These are phyloP conservation scores for Anser brachyrhynchus DNA, from an alignment of 2,113 vertebrate genomes.

Conservation along the genomic window DNA sequence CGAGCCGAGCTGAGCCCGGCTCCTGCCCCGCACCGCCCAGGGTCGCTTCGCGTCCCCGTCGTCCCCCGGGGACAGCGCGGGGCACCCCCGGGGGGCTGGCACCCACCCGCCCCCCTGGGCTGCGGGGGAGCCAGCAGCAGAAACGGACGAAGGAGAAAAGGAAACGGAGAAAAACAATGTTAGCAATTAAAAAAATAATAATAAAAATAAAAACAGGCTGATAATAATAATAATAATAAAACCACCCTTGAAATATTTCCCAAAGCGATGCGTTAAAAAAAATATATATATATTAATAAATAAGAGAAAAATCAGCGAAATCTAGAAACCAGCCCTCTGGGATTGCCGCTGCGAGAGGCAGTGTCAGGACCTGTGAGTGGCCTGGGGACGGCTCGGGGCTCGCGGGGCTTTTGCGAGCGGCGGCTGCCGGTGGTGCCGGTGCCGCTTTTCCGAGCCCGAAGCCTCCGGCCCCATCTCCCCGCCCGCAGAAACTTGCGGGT, in stretches of 20 bases:
- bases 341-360: not conserved
- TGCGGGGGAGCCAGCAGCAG: not conserved
- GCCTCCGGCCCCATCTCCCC: slow-evolving; percentile 25
- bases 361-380: not conserved
- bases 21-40: not conserved
- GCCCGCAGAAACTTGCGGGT: slow-evolving; percentile 1
- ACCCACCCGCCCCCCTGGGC: not conserved
- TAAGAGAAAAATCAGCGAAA: not conserved
- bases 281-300: not conserved
- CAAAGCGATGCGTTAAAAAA: not conserved
- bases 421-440: not conserved
- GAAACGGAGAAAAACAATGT: not conserved
- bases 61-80: too few relatives aligned
- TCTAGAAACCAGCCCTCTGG: not conserved
- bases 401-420: not conserved
- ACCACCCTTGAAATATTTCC: not conserved
- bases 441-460: slow-evolving; percentile 44
- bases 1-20: not conserved
- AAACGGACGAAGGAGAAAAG: not conserved
- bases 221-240: not conserved
- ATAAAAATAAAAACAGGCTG: too few relatives aligned
- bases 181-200: too few relatives aligned
- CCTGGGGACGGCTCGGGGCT: not conserved
- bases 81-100: not conserved
- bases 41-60: not conserved